Base-by-base conservation (phyloP, 1,140 invertebrate species). In the Drosophila pallidifrons region DNA sequence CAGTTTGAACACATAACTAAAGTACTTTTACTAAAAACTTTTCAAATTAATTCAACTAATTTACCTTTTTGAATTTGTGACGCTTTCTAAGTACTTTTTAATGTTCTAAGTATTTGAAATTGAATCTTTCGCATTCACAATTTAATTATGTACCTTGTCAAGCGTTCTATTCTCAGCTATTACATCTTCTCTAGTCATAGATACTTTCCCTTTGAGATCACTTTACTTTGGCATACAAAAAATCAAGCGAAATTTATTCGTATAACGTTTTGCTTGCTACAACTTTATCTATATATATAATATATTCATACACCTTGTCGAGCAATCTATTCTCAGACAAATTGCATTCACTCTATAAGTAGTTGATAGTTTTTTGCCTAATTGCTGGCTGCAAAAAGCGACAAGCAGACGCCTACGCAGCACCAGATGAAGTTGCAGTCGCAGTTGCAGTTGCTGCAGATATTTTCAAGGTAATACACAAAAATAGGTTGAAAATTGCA, bases 381-480 rank as follows among this genome's bases (percentile, higher is more conserved):
- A 68, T 68, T 68, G 47, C 47, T 28, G 15, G 60, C 3, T 10
- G 25, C 7, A 11, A 30, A 49, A 49, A 20, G 43, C 28, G 46
- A 32, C 16, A 8, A 30, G 28, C 5, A 25, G 59, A 32, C 58
- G 10, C 52, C 52, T 30, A 61, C 28, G 58, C 45, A 35, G 58
- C 7, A 15, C 16, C 46, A n/a, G 60, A 11, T 43, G 43, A 69
- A 51, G 16, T 46, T 32, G 11, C 15, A 65, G 28, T 13, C 28
- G 49, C 49, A 51, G 67, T 73, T 59, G 57, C 60, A 49, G 46
- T 71, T 64, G 38, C 66, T 75, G 81, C 75, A 78, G 78, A 70
- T 67, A 79, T 80, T 85, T 87, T 87, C 82, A 87, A 87, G 82
- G 82, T 87, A 87, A 87, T 82, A 71, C 83, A 79, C 82, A 87